These are phyloP conservation scores for Seison nebaliae DNA, from an alignment of 1,140 invertebrate genomes.

Conservation along the genomic window DNA sequence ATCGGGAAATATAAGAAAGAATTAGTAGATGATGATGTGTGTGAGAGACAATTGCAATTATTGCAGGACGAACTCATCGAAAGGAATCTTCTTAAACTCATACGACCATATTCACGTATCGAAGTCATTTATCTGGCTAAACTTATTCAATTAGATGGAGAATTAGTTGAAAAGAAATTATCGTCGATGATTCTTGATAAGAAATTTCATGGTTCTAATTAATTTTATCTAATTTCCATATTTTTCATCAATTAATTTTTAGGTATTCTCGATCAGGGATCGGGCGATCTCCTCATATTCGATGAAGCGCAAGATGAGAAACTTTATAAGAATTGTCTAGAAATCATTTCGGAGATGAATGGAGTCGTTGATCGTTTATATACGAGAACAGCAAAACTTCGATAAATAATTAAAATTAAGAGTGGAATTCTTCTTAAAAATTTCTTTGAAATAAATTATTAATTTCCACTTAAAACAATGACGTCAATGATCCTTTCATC, in stretches of 20 bases:
- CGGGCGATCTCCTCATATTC: slow-evolving; percentile 6
- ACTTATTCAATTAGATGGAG: slow-evolving; percentile 49
- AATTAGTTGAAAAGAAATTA: slow-evolving; percentile 83
- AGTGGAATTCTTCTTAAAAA: not conserved
- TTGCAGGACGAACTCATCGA: slow-evolving; percentile 94
- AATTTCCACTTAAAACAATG: too few species aligned
- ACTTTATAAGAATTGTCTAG: slow-evolving; percentile 8
- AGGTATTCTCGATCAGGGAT: slow-evolving; percentile 12
- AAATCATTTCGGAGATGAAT: slow-evolving; percentile 5
- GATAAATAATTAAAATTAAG: not conserved
- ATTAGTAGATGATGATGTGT: slow-evolving; percentile 77
- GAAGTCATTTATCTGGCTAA: slow-evolving; percentile 56
- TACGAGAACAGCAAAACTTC: slow-evolving; percentile 7
- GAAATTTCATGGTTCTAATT: slow-evolving; percentile 40
- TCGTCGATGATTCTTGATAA: slow-evolving; percentile 99
- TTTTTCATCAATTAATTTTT: not conserved
- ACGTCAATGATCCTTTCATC: too few species aligned
- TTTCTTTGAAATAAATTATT: too few species aligned
- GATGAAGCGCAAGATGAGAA: slow-evolving; percentile 3
- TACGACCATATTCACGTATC: slow-evolving; percentile 89
- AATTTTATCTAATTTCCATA: not conserved
- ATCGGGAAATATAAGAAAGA: slow-evolving; percentile 43
- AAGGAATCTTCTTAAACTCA: slow-evolving; percentile 88
- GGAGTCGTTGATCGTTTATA: slow-evolving; percentile 12
- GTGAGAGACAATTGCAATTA: slow-evolving; percentile 73